These are phyloP conservation scores for Osmerus eperlanus DNA, from an alignment of 2,113 vertebrate species.

Conservation along the genomic window DNA sequence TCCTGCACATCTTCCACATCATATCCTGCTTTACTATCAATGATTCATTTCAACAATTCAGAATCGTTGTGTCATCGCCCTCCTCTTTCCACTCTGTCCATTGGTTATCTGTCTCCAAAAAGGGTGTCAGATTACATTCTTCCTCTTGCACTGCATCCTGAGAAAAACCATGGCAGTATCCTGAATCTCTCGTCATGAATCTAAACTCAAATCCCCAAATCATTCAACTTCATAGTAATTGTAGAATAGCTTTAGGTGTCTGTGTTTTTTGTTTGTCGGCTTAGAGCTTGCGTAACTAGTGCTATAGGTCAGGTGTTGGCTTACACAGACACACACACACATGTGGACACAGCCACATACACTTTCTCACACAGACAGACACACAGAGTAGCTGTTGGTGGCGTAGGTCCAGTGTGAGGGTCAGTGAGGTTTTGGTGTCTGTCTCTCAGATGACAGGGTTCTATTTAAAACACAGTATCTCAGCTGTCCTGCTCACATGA, in stretches of 20 bases:
- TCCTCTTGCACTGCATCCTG: neutral
- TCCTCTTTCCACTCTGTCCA: neutral
- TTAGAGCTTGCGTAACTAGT: too few relatives aligned
- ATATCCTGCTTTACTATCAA: neutral
- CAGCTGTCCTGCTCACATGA: conserved; percentile 14
- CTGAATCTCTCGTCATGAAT: neutral
- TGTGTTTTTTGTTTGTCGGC: too few relatives aligned
- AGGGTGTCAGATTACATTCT: neutral
- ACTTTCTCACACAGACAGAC: neutral
- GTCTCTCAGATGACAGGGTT: conserved; percentile 25
- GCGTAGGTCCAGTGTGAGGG: conserved; percentile 9
- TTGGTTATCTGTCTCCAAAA: neutral
- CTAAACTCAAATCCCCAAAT: neutral
- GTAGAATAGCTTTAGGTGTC: too few relatives aligned
- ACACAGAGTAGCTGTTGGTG: neutral
- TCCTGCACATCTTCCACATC: neutral
- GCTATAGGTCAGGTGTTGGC: neutral
- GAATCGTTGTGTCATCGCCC: neutral
- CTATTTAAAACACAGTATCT: conserved; percentile 37
- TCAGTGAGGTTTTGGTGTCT: conserved; percentile 1
- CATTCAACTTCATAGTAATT: too few relatives aligned
- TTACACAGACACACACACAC: conserved; percentile 29
- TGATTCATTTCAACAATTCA: neutral
- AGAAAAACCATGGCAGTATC: neutral
- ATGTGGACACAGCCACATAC: conserved; percentile 11